Evolutionary conservation across 2,113 vertebrate species (phyloP).

Genomic region (Coptodon bakossiorum): DNA sequence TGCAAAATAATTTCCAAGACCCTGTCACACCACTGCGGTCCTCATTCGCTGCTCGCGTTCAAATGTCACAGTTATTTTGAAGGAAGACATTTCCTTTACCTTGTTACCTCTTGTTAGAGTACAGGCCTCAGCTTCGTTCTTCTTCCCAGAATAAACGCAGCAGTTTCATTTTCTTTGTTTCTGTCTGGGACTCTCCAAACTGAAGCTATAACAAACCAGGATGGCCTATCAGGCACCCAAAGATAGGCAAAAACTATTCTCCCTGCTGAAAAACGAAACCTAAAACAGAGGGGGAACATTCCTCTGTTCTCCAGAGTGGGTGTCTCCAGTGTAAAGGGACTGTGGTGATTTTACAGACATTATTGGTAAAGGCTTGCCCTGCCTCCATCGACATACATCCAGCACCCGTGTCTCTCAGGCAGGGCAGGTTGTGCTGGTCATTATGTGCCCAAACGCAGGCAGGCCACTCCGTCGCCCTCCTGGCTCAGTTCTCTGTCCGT

Average conservation of each 20-base stretch:
- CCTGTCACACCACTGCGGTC: conserved; percentile 47
- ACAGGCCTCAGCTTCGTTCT: neutral
- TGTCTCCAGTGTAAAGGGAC: conserved; percentile 72
- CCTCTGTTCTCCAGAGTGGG: conserved; percentile 43
- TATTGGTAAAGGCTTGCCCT: conserved; percentile 32
- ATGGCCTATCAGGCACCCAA: conserved; percentile 26
- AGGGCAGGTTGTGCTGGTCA: conserved; percentile 48
- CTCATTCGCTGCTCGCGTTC: conserved; percentile 15
- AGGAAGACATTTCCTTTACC: conserved; percentile 70
- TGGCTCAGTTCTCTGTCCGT: conserved; percentile 46
- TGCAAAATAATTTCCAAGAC: conserved; percentile 60
- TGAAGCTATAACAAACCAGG: conserved; percentile 47
- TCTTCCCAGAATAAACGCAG: conserved; percentile 40
- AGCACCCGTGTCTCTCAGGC: conserved; percentile 7
- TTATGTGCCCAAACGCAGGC: conserved; percentile 54
- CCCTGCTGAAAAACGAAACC: conserved; percentile 36
- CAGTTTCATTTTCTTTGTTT: neutral
- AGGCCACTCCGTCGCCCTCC: conserved; percentile 32
- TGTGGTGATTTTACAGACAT: conserved; percentile 64
- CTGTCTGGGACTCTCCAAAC: conserved; percentile 18
- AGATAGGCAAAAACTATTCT: conserved; percentile 34
- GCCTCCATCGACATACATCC: neutral
- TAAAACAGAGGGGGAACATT: conserved; percentile 2
- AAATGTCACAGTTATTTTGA: conserved; percentile 33
- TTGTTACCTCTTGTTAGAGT: conserved; percentile 9